Base-by-base conservation (phyloP, 2,797 vertebrate genomes). In the Chrosomus eos region DNA sequence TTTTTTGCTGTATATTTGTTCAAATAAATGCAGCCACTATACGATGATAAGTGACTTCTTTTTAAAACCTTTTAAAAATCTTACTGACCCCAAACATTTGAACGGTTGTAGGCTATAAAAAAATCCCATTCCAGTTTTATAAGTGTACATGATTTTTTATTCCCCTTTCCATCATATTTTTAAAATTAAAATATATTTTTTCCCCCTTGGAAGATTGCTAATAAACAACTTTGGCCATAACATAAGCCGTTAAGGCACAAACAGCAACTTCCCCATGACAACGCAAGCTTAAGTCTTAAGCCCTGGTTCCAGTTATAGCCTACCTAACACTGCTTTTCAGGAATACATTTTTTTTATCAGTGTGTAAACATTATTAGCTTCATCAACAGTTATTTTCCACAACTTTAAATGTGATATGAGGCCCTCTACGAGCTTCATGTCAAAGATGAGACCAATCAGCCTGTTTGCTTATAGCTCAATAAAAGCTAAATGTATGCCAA, bases 401-500 rank as follows among this genome's bases (percentile, higher is more conserved):
- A 79, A 79, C 55, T 78, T 62, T 72, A 78, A 9, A 62, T 72
- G 83, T 62, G 28, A 84, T 62, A 62, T 72, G 53, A 78, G 36
- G 74, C 74, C 74, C 64, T 67, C 72, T 83, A 66, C 0, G 19
- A 55, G 55, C 62, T 77, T 79, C 16, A 68, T 70, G 75, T 62
- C 75, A 84, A 60, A 72, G 66, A 79, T 84, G 71, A 84, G 31
- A 51, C 53, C 75, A 79, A 84, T 71, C 75, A 84, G 21, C 16
- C 23, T 84, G 74, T 84, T 84, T 84, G 82, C 82, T 78, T 40
- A n/a, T n/a, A 58, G 67, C 67, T 60, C 75, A 79, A 51, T 84
- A 84, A 84, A 78, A 84, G 23, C 28, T 62, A 36, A 68, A 70
- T 79, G 75, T 84, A 55, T 51, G 66, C 28, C 48, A 81, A 51